Conservation (phyloP, 2,113 vertebrate genomes). For the Recurvirostra avosetta region DNA sequence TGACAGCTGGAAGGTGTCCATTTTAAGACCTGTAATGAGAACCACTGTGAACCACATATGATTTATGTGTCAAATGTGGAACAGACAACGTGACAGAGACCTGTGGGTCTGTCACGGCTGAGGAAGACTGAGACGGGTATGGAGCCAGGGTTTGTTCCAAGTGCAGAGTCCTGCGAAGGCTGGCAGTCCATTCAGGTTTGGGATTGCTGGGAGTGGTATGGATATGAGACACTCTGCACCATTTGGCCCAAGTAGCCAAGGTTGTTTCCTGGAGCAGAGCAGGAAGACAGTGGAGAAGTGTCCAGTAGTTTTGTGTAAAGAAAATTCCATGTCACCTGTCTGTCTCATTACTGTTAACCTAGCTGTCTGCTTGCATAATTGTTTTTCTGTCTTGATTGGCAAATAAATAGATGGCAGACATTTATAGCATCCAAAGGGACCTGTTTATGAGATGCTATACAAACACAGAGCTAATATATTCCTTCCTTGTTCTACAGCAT, state of each 20-base stretch:
- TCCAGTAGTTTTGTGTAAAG: background rate
- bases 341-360: background rate
- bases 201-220: background rate
- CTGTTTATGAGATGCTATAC: background rate
- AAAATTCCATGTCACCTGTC: background rate
- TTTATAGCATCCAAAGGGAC: background rate
- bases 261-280: background rate
- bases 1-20: background rate
- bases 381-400: background rate
- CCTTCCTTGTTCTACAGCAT: background rate
- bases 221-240: background rate
- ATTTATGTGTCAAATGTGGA: background rate
- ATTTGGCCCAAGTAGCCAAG: background rate
- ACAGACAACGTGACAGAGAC: background rate
- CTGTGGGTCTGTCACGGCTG: background rate
- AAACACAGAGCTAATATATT: background rate
- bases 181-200: background rate
- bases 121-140: background rate
- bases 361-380: background rate
- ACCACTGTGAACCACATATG: background rate
- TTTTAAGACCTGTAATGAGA: background rate
- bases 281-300: background rate
- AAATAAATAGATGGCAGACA: background rate
- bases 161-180: background rate
- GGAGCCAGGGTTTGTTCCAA: background rate